Base-by-base conservation (phyloP, 2,888 invertebrate species). In the Boloria euphrosyne region DNA sequence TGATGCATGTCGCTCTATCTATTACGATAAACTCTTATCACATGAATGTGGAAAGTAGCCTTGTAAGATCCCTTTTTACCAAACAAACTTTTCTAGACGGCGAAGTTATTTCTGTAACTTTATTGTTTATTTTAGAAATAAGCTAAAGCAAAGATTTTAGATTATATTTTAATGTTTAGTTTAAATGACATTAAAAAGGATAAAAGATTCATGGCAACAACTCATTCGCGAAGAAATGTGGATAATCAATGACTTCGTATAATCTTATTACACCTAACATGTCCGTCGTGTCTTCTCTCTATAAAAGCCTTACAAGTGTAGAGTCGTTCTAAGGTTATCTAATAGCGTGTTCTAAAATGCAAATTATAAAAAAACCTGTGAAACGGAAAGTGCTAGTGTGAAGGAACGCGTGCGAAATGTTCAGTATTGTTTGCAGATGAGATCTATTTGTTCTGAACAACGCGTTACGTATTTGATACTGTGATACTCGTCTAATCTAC, bases 321-420 rank as follows among this genome's bases (percentile, higher is more conserved):
- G 17, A 53, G 44, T 38, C 38, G 43, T 51, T 16, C 16, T 67
- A 62, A 62, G 43, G 52, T 70, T 72, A 72, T 71, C 69, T 72
- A 69, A 72, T 65, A 38, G 14, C 2, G 38, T 50, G 50, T 17
- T 59, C 47, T 59, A 38, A 59, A 59, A 49, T 50, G 14, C 49
- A 49, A 59, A 59, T 49, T 59, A 51, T 17, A 59, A 58, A 71
- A 70, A 62, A 68, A 69, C 69, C 62, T 68, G 78, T 75, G 84
- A 87, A 88, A 87, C 81, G 75, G 87, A 89, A 86, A 88, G 86
- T 83, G 78, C 14, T 38, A 18, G 78, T 84, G 83, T 81, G 80
- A 87, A 84, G 73, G 81, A 80, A 79, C 82, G 77, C 87, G 87
- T 89, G 89, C 76, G 89, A 89, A 86, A 31, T 27, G 27, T 59